phyloP scores from a whole-genome alignment of 2,113 vertebrate genomes.

The Aegypius monachus region DNA sequence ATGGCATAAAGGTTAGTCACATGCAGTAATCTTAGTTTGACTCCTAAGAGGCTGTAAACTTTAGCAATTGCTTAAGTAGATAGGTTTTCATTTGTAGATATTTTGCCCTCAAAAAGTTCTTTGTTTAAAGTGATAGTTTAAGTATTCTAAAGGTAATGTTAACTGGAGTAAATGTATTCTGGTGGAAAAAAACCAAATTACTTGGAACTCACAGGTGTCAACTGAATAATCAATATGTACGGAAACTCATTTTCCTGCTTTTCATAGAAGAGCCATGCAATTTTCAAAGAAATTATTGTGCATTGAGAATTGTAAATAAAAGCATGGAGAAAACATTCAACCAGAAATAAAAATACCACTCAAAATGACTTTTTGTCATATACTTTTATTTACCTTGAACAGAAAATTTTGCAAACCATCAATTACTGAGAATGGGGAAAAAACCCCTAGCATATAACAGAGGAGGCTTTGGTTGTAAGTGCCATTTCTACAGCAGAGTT shows the following conservation, averaged over 20 bases:
- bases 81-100: background rate
- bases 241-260: background rate
- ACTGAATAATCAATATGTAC: background rate
- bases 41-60: background rate
- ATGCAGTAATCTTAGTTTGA: background rate
- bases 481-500: conserved; percentile 67
- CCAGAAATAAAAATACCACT: conserved; percentile 47
- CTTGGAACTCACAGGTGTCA: background rate
- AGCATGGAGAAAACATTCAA: background rate
- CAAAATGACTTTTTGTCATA: conserved; percentile 40
- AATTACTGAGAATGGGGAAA: conserved; percentile 28
- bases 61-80: background rate
- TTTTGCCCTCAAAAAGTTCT: background rate
- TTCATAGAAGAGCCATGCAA: background rate
- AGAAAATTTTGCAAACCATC: conserved; percentile 53
- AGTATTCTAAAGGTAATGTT: background rate
- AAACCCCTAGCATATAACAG: background rate
- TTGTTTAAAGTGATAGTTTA: background rate
- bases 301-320: background rate
- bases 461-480: conserved; percentile 74
- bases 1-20: background rate
- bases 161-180: background rate
- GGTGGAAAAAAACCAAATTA: background rate
- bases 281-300: background rate
- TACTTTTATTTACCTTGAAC: conserved; percentile 77